phyloP scores from a whole-genome alignment of 2,113 vertebrate species.

The Nerophis ophidion region DNA sequence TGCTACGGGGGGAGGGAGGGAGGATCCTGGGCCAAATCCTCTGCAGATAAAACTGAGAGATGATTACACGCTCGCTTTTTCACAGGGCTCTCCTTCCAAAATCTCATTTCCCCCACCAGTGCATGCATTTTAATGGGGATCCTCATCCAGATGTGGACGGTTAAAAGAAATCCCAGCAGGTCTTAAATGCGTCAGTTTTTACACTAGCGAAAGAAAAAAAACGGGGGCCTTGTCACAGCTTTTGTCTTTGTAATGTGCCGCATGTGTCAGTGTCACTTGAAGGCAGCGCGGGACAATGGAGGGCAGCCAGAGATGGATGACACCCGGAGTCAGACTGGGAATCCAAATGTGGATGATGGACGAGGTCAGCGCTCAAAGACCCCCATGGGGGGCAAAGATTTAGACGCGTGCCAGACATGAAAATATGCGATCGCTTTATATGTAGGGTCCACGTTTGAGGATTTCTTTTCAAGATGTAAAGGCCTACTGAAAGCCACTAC shows the following conservation, averaged over 20 bases:
- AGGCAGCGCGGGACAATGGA: conserved; percentile 49
- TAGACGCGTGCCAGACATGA: conserved; percentile 32
- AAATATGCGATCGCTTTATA: conserved; percentile 31
- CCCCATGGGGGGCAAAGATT: conserved; percentile 26
- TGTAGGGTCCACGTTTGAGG: neutral
- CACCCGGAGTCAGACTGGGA: conserved; percentile 43
- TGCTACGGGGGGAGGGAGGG: conserved; percentile 32
- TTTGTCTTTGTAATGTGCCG: conserved; percentile 56
- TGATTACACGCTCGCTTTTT: conserved; percentile 75
- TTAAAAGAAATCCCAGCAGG: conserved; percentile 4
- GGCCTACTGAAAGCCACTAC: no score
- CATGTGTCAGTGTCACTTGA: conserved; percentile 65
- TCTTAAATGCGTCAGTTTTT: conserved; percentile 19
- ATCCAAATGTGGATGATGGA: conserved; percentile 53
- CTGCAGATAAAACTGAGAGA: conserved; percentile 66
- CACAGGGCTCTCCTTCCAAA: conserved; percentile 63
- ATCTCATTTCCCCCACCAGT: conserved; percentile 72
- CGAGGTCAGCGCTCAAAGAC: conserved; percentile 34
- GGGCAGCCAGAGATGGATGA: conserved; percentile 57
- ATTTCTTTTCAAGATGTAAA: neutral
- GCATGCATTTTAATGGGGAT: conserved; percentile 71
- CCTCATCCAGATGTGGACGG: conserved; percentile 30
- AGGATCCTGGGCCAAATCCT: conserved; percentile 65
- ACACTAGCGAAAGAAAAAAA: neutral
- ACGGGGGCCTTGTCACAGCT: conserved; percentile 40